Evolutionary conservation across 2,113 vertebrate genomes (phyloP).

Genomic region (Myotis brandtii): DNA sequence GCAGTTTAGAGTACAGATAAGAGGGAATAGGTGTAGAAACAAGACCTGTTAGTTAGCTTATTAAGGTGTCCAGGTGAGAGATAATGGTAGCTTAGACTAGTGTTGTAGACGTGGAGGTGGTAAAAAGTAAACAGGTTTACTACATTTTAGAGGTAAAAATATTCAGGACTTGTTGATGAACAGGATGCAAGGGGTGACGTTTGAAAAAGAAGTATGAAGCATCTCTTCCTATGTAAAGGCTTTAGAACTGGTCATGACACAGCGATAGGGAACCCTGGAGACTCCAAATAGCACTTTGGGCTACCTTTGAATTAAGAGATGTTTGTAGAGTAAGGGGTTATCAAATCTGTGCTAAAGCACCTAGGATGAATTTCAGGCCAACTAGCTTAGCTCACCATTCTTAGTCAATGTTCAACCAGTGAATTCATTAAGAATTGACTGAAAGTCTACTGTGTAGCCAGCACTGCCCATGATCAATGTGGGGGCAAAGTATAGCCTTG

Average conservation of each 20-base stretch:
- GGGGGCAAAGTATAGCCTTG: not conserved
- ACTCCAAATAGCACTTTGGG: not conserved
- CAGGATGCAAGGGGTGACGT: not conserved
- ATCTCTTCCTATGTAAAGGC: not conserved
- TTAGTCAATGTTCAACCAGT: not conserved
- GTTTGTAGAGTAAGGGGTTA: not conserved
- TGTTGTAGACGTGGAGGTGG: not conserved
- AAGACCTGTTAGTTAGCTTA: not conserved
- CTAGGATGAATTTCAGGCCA: constrained; percentile 42
- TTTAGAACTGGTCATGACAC: not conserved
- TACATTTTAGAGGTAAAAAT: constrained; percentile 1
- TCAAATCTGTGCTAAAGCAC: constrained; percentile 46
- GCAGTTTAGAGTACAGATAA: not conserved
- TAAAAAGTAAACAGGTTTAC: constrained; percentile 9
- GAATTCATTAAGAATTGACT: constrained; percentile 36
- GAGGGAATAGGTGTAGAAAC: not conserved
- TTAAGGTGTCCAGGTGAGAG: not conserved
- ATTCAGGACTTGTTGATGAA: not conserved
- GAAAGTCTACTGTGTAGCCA: not conserved
- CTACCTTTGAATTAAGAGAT: constrained; percentile 7
- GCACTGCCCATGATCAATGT: not conserved
- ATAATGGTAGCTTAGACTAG: not conserved
- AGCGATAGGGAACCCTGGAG: not conserved
- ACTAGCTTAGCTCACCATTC: not conserved
- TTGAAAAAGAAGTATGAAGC: not conserved